Evolutionary conservation across 2,888 invertebrate genomes (phyloP), one percentile per base, ranked within the genome.

Genomic region (Alviniconcha strummeri): DNA sequence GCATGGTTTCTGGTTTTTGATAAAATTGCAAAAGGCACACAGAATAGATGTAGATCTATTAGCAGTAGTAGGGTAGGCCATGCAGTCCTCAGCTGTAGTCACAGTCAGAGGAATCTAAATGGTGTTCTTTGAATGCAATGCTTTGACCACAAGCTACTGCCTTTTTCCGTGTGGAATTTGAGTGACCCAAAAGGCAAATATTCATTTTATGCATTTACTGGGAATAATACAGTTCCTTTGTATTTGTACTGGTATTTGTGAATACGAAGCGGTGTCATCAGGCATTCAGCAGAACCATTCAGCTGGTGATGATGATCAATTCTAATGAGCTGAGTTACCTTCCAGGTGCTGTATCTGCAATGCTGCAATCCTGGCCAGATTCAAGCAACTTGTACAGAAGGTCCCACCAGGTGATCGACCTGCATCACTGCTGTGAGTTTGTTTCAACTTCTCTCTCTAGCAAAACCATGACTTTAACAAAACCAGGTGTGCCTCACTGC

Each of bases 291-390:
- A 72, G 19, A 72, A 13, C 52, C 7, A 69, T 69, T 69, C n/a
- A 17, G 19, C n/a, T 4, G 17, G 4, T 5, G 17, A 7, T 69
- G 52, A 75, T 55, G 19, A 75, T 56, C 8, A 79, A 9, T 8
- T 55, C 36, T 8, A 72, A 19, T 74, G 15, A 52, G n/a, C 15
- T 11, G 19, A n/a, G 67, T 36, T 83, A 11, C 54, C 60, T 85
- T 60, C 60, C 85, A 85, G 85, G 80, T 84, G 85, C 71, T 60
- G 71, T 55, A 76, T 85, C 15, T 85, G 85, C 82, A 85, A 80
- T 71, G 4, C 54, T 7, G 79, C 82, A n/a, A 64, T 85, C 71
- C 80, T 80, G 76, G 69, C 79, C 13, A 78, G 76, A 15, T 85
- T 85, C 60, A 80, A 82, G 19, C 55, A 76, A 2, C 77, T 85